Conservation (phyloP, 64 coral and sea anemone genomes). For the Porites lutea region DNA sequence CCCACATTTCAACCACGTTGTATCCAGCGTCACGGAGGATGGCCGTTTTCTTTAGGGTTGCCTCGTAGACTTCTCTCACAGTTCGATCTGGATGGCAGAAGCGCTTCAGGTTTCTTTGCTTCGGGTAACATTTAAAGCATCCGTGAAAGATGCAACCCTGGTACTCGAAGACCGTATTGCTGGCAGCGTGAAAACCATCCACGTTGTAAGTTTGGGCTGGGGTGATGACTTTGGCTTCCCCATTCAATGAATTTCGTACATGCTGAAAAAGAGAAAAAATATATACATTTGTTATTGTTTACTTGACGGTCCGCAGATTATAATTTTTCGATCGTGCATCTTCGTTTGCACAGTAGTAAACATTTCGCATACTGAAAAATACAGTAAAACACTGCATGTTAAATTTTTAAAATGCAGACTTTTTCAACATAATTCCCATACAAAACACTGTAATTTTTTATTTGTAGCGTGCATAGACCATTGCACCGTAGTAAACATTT, state of each 20-base stretch:
- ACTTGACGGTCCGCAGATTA: no score
- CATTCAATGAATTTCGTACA: neutral
- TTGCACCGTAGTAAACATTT: no score
- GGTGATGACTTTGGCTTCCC: neutral
- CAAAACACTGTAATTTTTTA: no score
- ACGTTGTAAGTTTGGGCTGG: neutral
- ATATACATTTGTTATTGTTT: no score
- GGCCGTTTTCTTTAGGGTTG: neutral
- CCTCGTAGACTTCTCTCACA: neutral
- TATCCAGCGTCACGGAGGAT: neutral
- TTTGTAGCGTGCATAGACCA: no score
- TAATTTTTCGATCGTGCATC: no score
- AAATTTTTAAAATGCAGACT: no score
- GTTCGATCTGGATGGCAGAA: neutral
- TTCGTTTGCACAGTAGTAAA: no score
- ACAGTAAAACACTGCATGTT: no score
- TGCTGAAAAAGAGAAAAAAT: neutral
- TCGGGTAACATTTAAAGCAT: neutral
- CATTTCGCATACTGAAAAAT: no score
- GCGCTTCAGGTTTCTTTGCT: neutral
- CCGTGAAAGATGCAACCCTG: neutral
- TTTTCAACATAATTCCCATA: no score
- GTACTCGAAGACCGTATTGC: neutral
- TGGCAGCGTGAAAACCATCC: neutral
- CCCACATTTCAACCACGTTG: conserved; percentile 1